Evolutionary conservation across 1,140 invertebrate genomes (phyloP).

Genomic region (Panagrolaimus sp.): DNA sequence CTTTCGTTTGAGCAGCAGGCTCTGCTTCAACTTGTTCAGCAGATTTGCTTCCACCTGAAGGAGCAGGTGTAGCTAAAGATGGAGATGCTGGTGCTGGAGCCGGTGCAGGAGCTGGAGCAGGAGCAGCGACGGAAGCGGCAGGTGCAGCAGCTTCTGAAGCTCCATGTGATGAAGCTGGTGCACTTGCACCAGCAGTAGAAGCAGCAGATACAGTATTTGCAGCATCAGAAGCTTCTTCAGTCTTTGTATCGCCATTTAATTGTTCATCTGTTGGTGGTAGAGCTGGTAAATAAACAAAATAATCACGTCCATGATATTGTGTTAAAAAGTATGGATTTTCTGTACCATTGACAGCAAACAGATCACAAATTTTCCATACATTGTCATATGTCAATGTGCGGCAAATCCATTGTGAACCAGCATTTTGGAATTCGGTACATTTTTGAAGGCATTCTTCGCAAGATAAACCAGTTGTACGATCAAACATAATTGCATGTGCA

Average conservation of each 20-base stretch:
- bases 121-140: slow-evolving; percentile 60
- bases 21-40: slow-evolving; percentile 32
- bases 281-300: slow-evolving; percentile 44
- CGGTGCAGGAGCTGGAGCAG: no score
- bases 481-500: slow-evolving; percentile 46
- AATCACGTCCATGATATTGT: slow-evolving; percentile 41
- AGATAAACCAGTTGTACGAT: slow-evolving; percentile 34
- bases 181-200: not conserved
- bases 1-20: not conserved
- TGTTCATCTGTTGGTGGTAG: slow-evolving; percentile 42
- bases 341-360: slow-evolving; percentile 48
- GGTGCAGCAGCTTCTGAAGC: slow-evolving; percentile 59
- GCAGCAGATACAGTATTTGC: not conserved
- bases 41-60: slow-evolving; percentile 11
- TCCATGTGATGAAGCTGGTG: slow-evolving; percentile 51
- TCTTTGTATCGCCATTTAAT: slow-evolving; percentile 49
- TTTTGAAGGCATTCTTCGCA: slow-evolving; percentile 42
- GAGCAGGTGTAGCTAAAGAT: slow-evolving; percentile 15
- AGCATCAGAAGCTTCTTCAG: slow-evolving; percentile 15
- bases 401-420: slow-evolving; percentile 39
- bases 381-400: slow-evolving; percentile 48
- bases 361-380: slow-evolving; percentile 46
- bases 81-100: slow-evolving; percentile 48
- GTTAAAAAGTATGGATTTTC: slow-evolving; percentile 39
- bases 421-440: slow-evolving; percentile 31